Evolutionary conservation across 2,888 invertebrate species (phyloP), one percentile per base, ranked within the genome.

Genomic region (Yponomeuta malinellus): DNA sequence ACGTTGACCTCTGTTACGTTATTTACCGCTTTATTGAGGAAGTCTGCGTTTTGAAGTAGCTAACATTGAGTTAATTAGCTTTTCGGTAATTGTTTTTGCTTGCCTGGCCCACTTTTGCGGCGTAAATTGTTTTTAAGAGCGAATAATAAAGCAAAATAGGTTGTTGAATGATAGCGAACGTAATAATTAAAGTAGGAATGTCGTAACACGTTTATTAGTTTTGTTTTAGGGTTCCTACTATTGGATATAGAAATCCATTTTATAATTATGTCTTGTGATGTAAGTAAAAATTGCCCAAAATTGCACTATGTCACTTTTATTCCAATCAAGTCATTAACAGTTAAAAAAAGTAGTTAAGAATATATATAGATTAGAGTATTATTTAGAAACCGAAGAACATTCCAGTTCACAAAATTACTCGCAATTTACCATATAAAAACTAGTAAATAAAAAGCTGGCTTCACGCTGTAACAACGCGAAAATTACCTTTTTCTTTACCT

Each of bases 11-110:
- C 52, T 12, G 52, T 59, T 59, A 59, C 52, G 52, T 59, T 59
- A 59, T 59, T 59, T 59, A 59, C 52, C 15, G 15, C 52, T 59
- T 59, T 59, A 59, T 59, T 59, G 52, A 59, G 52, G 52, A 59
- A 59, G 52, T 59, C 52, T 59, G 15, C 52, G 15, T 59, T 59
- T 12, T 59, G 52, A 59, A 59, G 52, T 15, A 15, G 52, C 52
- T 59, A 59, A 12, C 52, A 59, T 59, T 59, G 52, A 59, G 52
- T 59, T 59, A 59, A 59, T 59, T 59, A 59, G 52, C 52, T 59
- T 59, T 59, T 59, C 12, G 52, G 52, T 59, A 59, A 59, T 59
- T 59, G 52, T 59, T 59, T 59, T 59, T 15, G 52, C 15, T 15
- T 59, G 8, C 15, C 52, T 59, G 52, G 15, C 52, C 52, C 52